Evolutionary conservation across 2,113 vertebrate genomes (phyloP).

Genomic region (Nothocercus julius): DNA sequence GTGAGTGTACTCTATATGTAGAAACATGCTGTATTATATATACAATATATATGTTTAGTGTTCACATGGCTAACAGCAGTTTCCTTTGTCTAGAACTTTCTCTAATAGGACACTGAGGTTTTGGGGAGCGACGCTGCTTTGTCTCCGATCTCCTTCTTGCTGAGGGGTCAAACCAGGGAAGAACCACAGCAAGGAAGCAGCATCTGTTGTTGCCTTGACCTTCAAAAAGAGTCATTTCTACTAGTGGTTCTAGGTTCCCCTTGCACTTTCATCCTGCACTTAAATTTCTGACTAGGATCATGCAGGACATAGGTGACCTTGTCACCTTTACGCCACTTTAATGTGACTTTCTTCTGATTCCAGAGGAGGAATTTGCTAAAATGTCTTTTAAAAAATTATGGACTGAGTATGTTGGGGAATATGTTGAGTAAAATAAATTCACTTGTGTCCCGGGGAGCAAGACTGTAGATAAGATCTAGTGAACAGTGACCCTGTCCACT

Average conservation of each 20-base stretch:
- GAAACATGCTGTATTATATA: not conserved
- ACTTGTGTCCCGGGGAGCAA: not conserved
- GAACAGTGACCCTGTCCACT: not conserved
- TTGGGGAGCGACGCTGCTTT: not conserved
- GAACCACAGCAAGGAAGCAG: not conserved
- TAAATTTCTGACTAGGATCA: conserved; percentile 39
- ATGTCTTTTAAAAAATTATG: conserved; percentile 31
- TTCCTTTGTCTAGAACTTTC: not conserved
- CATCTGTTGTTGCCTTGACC: conserved; percentile 52
- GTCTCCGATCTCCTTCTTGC: not conserved
- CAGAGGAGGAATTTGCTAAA: not conserved
- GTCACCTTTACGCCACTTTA: not conserved
- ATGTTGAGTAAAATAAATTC: conserved; percentile 44
- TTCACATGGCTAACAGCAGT: not conserved
- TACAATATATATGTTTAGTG: fast-evolving
- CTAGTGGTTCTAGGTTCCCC: not conserved
- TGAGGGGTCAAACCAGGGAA: conserved; percentile 15
- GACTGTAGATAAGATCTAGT: not conserved
- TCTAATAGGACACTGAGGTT: not conserved
- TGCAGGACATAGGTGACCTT: not conserved
- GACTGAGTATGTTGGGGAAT: conserved; percentile 9
- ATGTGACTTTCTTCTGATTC: not conserved
- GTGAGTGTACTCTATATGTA: not conserved
- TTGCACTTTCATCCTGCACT: not conserved
- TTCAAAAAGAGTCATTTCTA: conserved; percentile 6